Percentiles rank a stretch among this genome's conserved stretches.
phyloP scores from a whole-genome alignment of 2,113 vertebrate species.

The Chinchilla lanigera region DNA sequence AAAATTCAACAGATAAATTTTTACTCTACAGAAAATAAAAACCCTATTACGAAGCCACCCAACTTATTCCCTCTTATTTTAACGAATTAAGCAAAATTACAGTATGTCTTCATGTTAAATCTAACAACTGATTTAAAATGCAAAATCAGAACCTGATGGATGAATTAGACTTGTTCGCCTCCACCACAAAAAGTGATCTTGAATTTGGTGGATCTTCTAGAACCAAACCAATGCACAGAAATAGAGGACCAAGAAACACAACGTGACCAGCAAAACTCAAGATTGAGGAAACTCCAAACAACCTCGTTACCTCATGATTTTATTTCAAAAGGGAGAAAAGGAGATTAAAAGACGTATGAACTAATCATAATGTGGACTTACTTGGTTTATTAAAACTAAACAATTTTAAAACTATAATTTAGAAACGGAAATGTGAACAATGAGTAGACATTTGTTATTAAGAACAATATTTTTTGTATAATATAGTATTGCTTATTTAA shows the following conservation, averaged over 20 bases:
- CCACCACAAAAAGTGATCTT: background rate
- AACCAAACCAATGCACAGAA: background rate
- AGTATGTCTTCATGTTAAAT: background rate
- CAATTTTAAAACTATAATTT: background rate
- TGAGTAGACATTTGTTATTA: background rate
- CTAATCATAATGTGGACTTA: background rate
- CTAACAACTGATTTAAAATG: conserved; percentile 11
- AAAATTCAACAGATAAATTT: background rate
- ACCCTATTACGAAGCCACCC: background rate
- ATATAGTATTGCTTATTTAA: background rate
- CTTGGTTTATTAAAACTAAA: background rate
- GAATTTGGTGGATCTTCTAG: background rate
- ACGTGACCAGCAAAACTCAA: background rate
- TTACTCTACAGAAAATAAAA: conserved; percentile 2
- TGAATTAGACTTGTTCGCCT: background rate
- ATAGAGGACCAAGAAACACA: background rate
- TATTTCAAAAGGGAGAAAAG: background rate
- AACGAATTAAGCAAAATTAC: conserved; percentile 25
- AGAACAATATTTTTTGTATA: background rate
- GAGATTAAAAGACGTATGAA: background rate
- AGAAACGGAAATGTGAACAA: conserved; percentile 4
- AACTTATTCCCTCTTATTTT: background rate
- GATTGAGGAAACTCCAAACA: background rate
- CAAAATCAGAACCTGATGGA: background rate
- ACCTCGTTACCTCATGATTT: conserved; percentile 13